Base-by-base conservation (phyloP, 1,140 invertebrate species). In the Apolygus lucorum region DNA sequence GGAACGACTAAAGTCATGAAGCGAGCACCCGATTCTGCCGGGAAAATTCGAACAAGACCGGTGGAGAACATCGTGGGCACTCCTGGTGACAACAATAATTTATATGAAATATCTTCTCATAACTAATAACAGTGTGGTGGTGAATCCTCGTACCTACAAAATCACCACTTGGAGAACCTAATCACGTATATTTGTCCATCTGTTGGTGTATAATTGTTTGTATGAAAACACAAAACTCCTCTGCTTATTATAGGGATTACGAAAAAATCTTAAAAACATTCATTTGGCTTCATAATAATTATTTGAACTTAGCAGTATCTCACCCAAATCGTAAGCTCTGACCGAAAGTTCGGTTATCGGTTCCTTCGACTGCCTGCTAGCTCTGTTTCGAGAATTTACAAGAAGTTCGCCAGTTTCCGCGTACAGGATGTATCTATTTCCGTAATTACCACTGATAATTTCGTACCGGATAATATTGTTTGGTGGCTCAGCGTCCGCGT, bases 381-480 rank as follows among this genome's bases (percentile, higher is more conserved):
- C 34, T 27, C 64, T 59, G 25, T 22, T 63, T 1, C 65, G 27
- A 68, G 69, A 34, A 52, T 65, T 69, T 22, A 78, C 72, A 14
- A 72, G 72, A n/a, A 78, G 72, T 66, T 78, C 75, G 2, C 77
- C 76, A 71, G 88, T 90, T 52, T 86, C 82, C 76, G 87, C 85
- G 77, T 93, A 85, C 42, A 97, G 82, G 26, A 82, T 77, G 79
- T 94, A 95, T 77, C 90, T 89, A 72, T 90, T 88, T 70, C 87
- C 87, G 75, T 85, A 87, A 77, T 91, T 91, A 17, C 89, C 89
- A 69, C 87, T 84, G 72, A 92, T 84, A 52, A 95, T 83, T 81
- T 93, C 90, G 78, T 94, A 95, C 74, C 87, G 84, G 14, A 95
- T 84, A 75, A 88, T 82, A 78, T 93, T 94, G 79, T 95, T 95